These are phyloP conservation scores for Neogale vison DNA, from an alignment of 2,113 vertebrate genomes.

Conservation along the genomic window DNA sequence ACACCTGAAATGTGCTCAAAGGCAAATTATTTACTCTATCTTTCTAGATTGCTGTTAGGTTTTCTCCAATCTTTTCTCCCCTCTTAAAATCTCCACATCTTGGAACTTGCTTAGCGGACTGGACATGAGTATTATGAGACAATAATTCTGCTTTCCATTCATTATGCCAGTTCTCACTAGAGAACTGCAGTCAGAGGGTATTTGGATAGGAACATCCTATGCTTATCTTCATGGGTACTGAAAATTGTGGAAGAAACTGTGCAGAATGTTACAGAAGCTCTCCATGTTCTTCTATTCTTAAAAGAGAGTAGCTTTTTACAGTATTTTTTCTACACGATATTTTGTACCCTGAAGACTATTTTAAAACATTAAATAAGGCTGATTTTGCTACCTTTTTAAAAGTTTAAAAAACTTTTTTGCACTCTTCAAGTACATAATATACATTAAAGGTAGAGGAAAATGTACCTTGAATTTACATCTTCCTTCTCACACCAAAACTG, in stretches of 20 bases:
- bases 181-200: slow-evolving; percentile 1
- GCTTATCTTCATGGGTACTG: slow-evolving; percentile 66
- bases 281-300: slow-evolving; percentile 68
- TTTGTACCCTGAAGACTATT: slow-evolving; percentile 80
- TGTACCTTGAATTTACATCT: slow-evolving; percentile 68
- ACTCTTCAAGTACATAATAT: slow-evolving; percentile 56
- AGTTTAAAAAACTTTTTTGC: background rate
- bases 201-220: slow-evolving; percentile 67
- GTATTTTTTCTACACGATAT: slow-evolving; percentile 80
- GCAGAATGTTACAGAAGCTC: slow-evolving; percentile 76
- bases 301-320: slow-evolving; percentile 79
- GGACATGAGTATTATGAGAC: slow-evolving; percentile 60
- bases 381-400: slow-evolving; percentile 56
- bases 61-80: slow-evolving; percentile 28
- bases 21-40: slow-evolving; percentile 63
- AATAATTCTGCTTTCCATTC: slow-evolving; percentile 66
- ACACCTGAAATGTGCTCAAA: slow-evolving; percentile 83
- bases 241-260: slow-evolving; percentile 73
- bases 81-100: slow-evolving; percentile 29
- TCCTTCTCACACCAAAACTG: slow-evolving; percentile 23
- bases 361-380: slow-evolving; percentile 77
- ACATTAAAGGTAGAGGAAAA: slow-evolving; percentile 43
- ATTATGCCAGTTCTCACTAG: slow-evolving; percentile 63
- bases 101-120: slow-evolving; percentile 67
- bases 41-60: slow-evolving; percentile 54